Conservation (phyloP, 2,113 vertebrate species). For the Spilogale gracilis region DNA sequence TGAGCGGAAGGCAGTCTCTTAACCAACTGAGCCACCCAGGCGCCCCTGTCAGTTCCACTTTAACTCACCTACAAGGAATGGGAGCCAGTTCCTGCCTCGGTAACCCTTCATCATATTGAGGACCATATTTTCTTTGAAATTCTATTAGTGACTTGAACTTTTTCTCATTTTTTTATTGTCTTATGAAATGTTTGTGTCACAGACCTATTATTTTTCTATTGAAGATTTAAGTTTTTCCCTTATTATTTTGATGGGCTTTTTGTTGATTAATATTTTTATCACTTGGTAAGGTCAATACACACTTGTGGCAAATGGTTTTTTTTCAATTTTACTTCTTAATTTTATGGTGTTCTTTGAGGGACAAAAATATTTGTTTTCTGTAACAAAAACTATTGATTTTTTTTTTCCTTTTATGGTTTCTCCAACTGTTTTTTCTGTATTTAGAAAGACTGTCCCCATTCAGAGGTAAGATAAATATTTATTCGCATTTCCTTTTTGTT, state of each 20-base stretch:
- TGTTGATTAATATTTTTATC: not conserved
- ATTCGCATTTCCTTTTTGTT: slow-evolving; percentile 16
- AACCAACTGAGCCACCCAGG: no score
- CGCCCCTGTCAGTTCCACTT: not conserved
- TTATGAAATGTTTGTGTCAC: not conserved
- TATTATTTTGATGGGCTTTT: slow-evolving; percentile 3
- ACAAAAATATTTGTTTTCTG: slow-evolving; percentile 6
- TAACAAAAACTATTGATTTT: slow-evolving; percentile 17
- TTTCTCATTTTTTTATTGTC: not conserved
- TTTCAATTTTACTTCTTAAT: not conserved
- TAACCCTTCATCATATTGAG: not conserved
- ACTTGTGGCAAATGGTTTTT: slow-evolving; percentile 9
- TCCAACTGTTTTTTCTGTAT: not conserved
- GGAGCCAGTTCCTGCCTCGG: not conserved
- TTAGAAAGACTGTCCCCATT: slow-evolving; percentile 2
- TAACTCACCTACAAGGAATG: not conserved
- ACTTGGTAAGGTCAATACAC: not conserved
- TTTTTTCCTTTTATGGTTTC: slow-evolving; percentile 40
- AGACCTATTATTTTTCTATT: not conserved
- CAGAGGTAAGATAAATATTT: slow-evolving; percentile 19
- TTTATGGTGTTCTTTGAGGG: slow-evolving; percentile 16
- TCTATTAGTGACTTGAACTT: not conserved
- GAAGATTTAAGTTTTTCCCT: not conserved
- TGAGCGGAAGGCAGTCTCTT: no score
- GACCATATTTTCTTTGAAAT: not conserved